phyloP scores from a whole-genome alignment of 2,113 vertebrate genomes.

The Brachyhypopomus gauderio region DNA sequence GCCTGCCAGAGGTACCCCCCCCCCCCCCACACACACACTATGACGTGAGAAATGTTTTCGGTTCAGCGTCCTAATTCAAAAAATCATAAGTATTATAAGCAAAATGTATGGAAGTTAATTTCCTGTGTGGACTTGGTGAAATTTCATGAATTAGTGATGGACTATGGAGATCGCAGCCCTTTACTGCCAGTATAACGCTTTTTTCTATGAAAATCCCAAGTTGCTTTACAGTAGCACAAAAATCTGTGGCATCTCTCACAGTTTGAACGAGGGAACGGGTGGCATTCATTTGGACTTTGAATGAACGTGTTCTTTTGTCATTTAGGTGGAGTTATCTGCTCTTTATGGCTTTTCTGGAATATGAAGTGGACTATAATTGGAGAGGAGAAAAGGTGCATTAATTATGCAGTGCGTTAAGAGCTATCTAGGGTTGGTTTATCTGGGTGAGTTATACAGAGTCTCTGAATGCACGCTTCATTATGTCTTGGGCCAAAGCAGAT shows the following conservation, averaged over 20 bases:
- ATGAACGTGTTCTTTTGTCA: slow-evolving; percentile 42
- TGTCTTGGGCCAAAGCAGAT: slow-evolving; percentile 3
- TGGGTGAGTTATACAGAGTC: slow-evolving; percentile 38
- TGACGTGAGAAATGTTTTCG: neutral
- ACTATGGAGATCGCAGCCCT: neutral
- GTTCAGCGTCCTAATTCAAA: neutral
- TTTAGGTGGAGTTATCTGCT: slow-evolving; percentile 48
- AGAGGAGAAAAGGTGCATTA: slow-evolving; percentile 50
- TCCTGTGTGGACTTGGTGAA: neutral
- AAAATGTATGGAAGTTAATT: neutral
- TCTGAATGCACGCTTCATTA: slow-evolving; percentile 33
- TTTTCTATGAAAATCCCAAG: slow-evolving; percentile 6
- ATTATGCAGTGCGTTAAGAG: slow-evolving; percentile 50
- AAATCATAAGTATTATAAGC: neutral
- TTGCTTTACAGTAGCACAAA: slow-evolving; percentile 40
- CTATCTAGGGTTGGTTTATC: slow-evolving; percentile 45
- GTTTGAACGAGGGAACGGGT: slow-evolving; percentile 39
- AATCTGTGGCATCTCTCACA: slow-evolving; percentile 13
- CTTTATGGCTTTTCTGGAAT: slow-evolving; percentile 39
- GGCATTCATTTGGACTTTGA: slow-evolving; percentile 36
- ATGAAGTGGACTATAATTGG: slow-evolving; percentile 59
- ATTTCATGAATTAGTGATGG: neutral
- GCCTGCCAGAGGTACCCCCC: slow-evolving; percentile 31
- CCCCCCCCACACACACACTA: neutral
- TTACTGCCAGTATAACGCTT: neutral